A percentile compares a stretch with the other conserved stretches of the same genome.
Evolutionary conservation across 37 sponge, comb jelly and placozoan genomes (phyloP).

Genomic region (Bolinopsis microptera): DNA sequence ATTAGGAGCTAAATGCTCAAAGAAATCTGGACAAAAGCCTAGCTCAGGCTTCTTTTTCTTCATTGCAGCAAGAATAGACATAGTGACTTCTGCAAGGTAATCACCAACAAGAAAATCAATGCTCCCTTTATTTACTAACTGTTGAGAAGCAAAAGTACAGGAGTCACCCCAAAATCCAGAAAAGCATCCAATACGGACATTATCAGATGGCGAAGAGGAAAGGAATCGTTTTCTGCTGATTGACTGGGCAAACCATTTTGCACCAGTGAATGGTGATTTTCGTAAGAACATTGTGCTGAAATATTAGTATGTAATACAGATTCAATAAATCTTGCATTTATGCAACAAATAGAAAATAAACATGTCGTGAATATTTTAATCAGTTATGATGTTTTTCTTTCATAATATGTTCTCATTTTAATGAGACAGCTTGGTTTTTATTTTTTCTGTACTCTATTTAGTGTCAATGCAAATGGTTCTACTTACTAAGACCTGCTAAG

Average conservation of each 20-base stretch:
- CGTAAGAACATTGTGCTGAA: background rate
- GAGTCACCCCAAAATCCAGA: constrained; percentile 99
- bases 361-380: too few species aligned
- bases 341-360: too few species aligned
- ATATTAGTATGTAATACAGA: too few species aligned
- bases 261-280: background rate
- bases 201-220: constrained; percentile 10
- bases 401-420: too few species aligned
- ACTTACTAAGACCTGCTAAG: too few species aligned
- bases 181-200: constrained; percentile 85
- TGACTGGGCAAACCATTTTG: background rate
- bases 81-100: constrained; percentile 97
- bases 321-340: too few species aligned
- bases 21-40: constrained; percentile 65
- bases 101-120: constrained; percentile 89
- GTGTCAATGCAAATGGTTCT: too few species aligned
- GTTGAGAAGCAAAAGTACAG: constrained; percentile 73
- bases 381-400: too few species aligned
- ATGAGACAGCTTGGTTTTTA: too few species aligned
- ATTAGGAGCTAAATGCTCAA: constrained; percentile 44
- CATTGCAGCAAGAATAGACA: constrained; percentile 85
- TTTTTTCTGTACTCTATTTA: too few species aligned
- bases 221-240: background rate
- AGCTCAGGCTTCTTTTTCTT: constrained; percentile 29
- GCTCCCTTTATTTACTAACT: constrained; percentile 80